Conservation (phyloP, 2,888 invertebrate genomes). For the Sicus ferrugineus region DNA sequence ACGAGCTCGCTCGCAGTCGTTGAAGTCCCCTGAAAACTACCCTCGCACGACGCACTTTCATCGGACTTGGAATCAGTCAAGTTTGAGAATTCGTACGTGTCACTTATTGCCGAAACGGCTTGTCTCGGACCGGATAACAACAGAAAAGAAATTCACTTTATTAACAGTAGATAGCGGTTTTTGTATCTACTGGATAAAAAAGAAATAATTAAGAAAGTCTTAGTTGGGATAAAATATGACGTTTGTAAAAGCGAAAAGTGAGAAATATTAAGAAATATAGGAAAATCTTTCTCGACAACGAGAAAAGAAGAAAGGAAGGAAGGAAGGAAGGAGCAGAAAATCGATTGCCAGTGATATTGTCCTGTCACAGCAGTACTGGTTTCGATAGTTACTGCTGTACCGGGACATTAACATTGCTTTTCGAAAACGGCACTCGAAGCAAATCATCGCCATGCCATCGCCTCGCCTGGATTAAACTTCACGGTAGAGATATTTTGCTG, state of each 20-base stretch:
- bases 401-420: conserved; percentile 82
- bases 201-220: background rate
- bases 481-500: background rate
- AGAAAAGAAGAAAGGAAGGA: background rate
- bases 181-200: background rate
- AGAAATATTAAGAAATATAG: too few relatives aligned
- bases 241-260: too few relatives aligned
- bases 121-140: background rate
- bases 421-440: background rate
- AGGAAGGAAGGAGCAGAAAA: conserved; percentile 13
- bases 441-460: background rate
- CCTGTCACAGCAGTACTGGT: conserved; percentile 97
- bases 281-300: background rate
- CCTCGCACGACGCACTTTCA: conserved; percentile 51
- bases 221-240: too few relatives aligned
- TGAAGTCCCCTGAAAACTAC: conserved; percentile 43
- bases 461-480: background rate
- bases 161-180: too few relatives aligned
- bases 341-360: conserved; percentile 87
- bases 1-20: background rate
- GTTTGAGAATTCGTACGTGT: conserved; percentile 65
- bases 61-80: conserved; percentile 61
- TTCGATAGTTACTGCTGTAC: conserved; percentile 82
- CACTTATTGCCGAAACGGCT: conserved; percentile 35
- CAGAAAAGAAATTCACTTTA: conserved; percentile 2